Percentiles rank a stretch among this genome's conserved stretches.
Conservation (phyloP, 2,888 invertebrate genomes). For the Drosophila ezoana region DNA sequence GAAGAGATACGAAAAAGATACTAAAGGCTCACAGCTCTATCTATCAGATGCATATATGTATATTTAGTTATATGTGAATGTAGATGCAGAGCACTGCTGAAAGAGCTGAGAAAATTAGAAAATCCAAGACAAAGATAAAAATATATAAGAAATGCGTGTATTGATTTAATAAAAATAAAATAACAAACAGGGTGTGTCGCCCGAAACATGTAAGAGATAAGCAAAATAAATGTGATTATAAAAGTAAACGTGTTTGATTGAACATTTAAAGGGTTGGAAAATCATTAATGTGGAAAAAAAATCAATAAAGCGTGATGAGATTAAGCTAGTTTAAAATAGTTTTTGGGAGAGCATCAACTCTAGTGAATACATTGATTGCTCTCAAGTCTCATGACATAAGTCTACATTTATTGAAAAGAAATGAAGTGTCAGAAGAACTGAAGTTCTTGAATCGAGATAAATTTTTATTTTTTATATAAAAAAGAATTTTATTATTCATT, state of each 20-base stretch:
- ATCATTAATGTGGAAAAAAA: constrained; percentile 4
- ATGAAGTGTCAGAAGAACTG: no score
- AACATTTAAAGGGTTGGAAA: constrained; percentile 4
- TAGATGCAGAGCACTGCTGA: constrained; percentile 36
- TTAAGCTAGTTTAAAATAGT: neutral
- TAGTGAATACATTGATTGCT: no score
- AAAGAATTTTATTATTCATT: no score
- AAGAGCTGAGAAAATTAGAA: constrained; percentile 61
- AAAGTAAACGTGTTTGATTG: neutral
- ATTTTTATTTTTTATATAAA: no score
- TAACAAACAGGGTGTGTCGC: constrained; percentile 61
- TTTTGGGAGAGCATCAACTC: no score
- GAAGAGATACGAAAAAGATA: constrained; percentile 46
- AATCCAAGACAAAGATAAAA: constrained; percentile 73
- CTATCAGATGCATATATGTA: constrained; percentile 37
- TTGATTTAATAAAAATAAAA: constrained; percentile 77
- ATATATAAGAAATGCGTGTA: constrained; percentile 77
- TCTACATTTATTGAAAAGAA: no score
- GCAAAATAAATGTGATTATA: neutral
- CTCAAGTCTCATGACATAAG: no score
- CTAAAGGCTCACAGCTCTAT: constrained; percentile 48
- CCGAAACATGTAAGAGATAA: neutral
- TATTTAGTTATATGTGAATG: constrained; percentile 3
- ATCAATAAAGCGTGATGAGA: constrained; percentile 4
- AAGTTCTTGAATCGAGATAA: no score